These are phyloP conservation scores for Drosophila kanekoi DNA, from an alignment of 2,888 invertebrate genomes.

Conservation along the genomic window DNA sequence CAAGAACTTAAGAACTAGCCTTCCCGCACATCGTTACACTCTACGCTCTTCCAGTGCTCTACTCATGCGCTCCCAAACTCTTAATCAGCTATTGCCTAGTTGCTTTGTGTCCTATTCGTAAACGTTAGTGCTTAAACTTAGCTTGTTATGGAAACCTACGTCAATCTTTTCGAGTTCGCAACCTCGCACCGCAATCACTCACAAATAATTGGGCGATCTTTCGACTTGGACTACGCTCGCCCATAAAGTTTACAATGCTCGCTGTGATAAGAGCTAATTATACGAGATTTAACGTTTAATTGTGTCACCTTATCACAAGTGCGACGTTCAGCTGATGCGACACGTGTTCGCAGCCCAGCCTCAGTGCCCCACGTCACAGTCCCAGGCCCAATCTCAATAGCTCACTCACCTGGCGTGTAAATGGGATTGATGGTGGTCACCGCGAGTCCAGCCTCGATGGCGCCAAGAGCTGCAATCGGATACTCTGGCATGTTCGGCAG, in stretches of 20 bases:
- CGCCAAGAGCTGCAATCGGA: conserved; percentile 88
- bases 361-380: background rate
- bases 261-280: conserved; percentile 32
- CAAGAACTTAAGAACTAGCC: too few species aligned
- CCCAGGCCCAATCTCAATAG: background rate
- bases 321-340: background rate
- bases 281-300: conserved; percentile 30
- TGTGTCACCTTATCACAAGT: conserved; percentile 20
- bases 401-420: conserved; percentile 88
- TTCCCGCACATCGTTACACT: too few species aligned
- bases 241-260: conserved; percentile 8
- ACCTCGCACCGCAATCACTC: background rate
- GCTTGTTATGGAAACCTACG: background rate
- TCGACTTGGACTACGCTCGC: conserved; percentile 35
- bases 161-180: conserved; percentile 18
- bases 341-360: too few species aligned
- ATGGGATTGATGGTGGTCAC: conserved; percentile 91
- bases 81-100: background rate
- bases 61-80: background rate
- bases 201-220: conserved; percentile 30
- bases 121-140: background rate
- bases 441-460: conserved; percentile 89
- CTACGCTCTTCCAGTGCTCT: too few species aligned
- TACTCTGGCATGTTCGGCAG: conserved; percentile 92
- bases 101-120: conserved; percentile 1